Percentiles rank a stretch among this genome's conserved stretches.
These are phyloP conservation scores for Pagrus major DNA, from an alignment of 2,113 vertebrate genomes.

Conservation along the genomic window DNA sequence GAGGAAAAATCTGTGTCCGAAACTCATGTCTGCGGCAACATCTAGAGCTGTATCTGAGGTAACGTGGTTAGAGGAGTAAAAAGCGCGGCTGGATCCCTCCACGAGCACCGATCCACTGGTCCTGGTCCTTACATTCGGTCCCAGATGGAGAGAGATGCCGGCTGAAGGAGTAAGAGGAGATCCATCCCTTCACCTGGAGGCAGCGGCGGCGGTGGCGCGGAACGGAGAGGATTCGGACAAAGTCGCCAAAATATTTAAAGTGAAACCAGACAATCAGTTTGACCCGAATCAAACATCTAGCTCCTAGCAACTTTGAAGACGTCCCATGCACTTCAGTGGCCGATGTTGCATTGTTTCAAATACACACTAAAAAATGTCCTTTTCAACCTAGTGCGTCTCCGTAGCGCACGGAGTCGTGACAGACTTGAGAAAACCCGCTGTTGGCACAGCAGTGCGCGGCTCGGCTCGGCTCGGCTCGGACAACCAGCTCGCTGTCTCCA, in stretches of 20 bases:
- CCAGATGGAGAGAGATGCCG: conserved; percentile 25
- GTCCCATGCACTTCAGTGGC: conserved; percentile 35
- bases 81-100: conserved; percentile 37
- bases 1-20: conserved; percentile 71
- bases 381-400: conserved; percentile 21
- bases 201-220: conserved; percentile 7
- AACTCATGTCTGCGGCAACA: conserved; percentile 79
- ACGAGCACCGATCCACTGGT: conserved; percentile 26
- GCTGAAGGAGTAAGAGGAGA: conserved; percentile 12
- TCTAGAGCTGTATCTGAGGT: conserved; percentile 42
- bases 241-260: conserved; percentile 26
- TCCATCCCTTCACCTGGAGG: conserved; percentile 62
- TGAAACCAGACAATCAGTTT: conserved; percentile 22
- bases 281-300: no score
- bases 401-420: conserved; percentile 54
- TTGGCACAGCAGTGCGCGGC: conserved; percentile 12
- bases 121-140: conserved; percentile 62
- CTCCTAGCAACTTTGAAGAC: conserved; percentile 60
- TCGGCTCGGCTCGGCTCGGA: no score
- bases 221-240: neutral
- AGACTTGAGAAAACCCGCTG: conserved; percentile 32
- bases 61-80: conserved; percentile 14
- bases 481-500: conserved; percentile 25
- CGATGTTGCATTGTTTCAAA: conserved; percentile 8
- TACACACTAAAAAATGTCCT: neutral